Conservation (phyloP, 2,888 invertebrate genomes). For the Adela reaumurella region DNA sequence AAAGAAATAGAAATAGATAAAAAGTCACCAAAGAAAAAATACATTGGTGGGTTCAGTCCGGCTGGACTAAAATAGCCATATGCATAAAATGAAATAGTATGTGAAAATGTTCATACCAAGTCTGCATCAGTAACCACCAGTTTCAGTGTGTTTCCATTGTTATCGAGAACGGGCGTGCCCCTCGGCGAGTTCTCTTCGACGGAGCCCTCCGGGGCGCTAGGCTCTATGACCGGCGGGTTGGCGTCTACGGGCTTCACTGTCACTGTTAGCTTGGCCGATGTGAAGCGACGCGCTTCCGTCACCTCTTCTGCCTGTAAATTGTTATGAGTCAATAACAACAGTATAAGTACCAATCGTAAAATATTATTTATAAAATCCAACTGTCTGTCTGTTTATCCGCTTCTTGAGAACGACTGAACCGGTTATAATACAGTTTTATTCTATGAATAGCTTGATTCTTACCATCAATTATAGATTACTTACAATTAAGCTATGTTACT, state of each 20-base stretch:
- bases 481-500: too few species aligned
- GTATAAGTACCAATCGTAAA: too few species aligned
- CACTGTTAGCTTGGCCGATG: slow-evolving; percentile 78
- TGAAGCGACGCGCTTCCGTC: slow-evolving; percentile 72
- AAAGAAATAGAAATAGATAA: too few species aligned
- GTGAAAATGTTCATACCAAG: slow-evolving; percentile 60
- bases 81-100: background rate
- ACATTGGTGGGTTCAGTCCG: too few species aligned
- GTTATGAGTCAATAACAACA: too few species aligned
- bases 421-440: too few species aligned
- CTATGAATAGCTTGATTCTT: too few species aligned
- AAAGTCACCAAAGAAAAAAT: too few species aligned
- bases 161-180: slow-evolving; percentile 76
- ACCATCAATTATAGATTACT: too few species aligned
- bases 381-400: too few species aligned
- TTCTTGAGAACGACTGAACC: too few species aligned
- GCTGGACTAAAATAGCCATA: background rate
- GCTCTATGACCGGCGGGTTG: slow-evolving; percentile 74
- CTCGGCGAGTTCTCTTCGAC: slow-evolving; percentile 84
- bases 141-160: slow-evolving; percentile 61
- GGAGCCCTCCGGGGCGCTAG: slow-evolving; percentile 69
- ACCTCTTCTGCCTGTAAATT: slow-evolving; percentile 72
- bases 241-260: slow-evolving; percentile 84
- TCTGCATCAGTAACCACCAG: slow-evolving; percentile 81
- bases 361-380: too few species aligned